phyloP scores from a whole-genome alignment of 2,113 vertebrate species.

The Caranx ignobilis region DNA sequence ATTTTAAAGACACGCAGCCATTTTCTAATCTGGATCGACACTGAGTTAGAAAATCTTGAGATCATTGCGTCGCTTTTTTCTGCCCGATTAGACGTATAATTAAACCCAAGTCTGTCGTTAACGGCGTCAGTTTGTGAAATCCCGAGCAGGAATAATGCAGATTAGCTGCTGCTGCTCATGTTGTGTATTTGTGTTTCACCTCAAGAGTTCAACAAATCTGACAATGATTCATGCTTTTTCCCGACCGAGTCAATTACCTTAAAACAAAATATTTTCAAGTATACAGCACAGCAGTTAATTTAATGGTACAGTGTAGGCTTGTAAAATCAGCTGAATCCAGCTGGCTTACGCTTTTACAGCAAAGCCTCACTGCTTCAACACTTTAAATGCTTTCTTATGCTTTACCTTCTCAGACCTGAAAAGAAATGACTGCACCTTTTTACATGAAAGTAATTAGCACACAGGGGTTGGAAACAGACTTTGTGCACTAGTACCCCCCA shows the following conservation, averaged over 20 bases:
- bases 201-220: constrained; percentile 32
- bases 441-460: constrained; percentile 58
- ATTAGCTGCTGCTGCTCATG: neutral
- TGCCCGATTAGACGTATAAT: neutral
- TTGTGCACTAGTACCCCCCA: constrained; percentile 1
- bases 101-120: neutral
- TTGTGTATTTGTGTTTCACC: constrained; percentile 29
- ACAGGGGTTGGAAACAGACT: constrained; percentile 26
- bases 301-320: constrained; percentile 64
- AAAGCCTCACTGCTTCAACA: constrained; percentile 52
- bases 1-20: neutral
- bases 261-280: constrained; percentile 69
- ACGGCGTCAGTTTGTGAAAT: neutral
- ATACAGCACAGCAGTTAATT: constrained; percentile 72
- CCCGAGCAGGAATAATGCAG: neutral
- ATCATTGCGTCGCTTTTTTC: neutral
- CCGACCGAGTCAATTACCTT: constrained; percentile 35
- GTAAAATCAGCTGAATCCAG: constrained; percentile 70
- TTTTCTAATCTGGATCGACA: constrained; percentile 7
- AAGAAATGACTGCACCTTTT: constrained; percentile 53
- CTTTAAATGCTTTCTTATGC: constrained; percentile 70
- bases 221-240: constrained; percentile 53
- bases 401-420: constrained; percentile 65
- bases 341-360: constrained; percentile 70
- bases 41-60: neutral